Evolutionary conservation across 1,140 invertebrate genomes (phyloP), one percentile per base, ranked within the genome.

Genomic region (Magallana gigas): DNA sequence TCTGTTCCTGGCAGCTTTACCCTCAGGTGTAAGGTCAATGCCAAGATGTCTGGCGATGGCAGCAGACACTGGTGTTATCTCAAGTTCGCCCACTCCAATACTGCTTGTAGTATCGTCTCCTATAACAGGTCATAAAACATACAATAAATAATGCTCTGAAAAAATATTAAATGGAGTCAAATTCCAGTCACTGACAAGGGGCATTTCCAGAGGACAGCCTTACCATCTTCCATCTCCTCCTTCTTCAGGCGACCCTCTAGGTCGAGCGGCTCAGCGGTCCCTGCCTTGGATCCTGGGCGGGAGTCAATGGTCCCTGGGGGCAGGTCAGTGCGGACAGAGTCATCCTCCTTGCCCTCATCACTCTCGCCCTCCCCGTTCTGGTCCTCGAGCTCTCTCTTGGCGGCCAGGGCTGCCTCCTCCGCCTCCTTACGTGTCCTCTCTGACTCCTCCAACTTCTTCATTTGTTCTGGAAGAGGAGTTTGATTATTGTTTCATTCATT

Each of bases 1-100:
- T 86, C 94, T 91, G 89, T 95, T 94, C 8, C 94, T 88, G 8
- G 94, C 94, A 81, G 94, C 94, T 89, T 94, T 93, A 14, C 95
- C 95, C 86, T 95, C 95, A 2, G 91, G 90, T 58, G 94, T 93
- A 16, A 95, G 89, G 88, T 95, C 94, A 84, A 95, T 95, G 18
- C 94, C 94, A 11, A 95, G 91, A 88, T 95, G 92, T 29, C 94
- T 88, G 14, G 95, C 94, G 71, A 95, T 94, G 64, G 95, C 93
- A 11, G 93, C 93, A 71, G 94, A 94, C 4, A 95, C 94, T 8
- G 95, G 94, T 29, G 94, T 95, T 23, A 94, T 93, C 90, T 95
- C 94, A 29, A 95, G 92, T 80, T 95, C 94, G 29, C 94, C 94
- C 23, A 95, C 93, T 71, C 91, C 92, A 18, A 91, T 84, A 89